These are phyloP conservation scores for Furcula furcula DNA, from an alignment of 2,888 invertebrate genomes.

Conservation along the genomic window DNA sequence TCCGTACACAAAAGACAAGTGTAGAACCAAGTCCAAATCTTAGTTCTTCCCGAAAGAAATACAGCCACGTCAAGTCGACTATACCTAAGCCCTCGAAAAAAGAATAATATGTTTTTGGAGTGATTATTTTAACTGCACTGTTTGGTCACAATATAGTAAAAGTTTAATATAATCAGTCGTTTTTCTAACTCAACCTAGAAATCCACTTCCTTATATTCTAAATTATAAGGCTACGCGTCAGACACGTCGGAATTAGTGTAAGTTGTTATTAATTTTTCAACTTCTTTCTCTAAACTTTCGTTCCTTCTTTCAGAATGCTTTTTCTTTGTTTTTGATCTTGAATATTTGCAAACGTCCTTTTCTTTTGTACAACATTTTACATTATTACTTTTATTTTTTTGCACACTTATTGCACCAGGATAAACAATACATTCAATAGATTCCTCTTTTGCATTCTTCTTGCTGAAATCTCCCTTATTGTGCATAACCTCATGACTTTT, in stretches of 20 bases:
- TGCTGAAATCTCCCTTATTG: conserved; percentile 40
- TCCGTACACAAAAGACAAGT: conserved; percentile 35
- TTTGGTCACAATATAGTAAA: neutral
- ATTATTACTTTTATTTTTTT: conserved; percentile 32
- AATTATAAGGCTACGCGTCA: conserved; percentile 24
- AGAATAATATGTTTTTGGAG: conserved; percentile 24
- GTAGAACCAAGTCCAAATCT: conserved; percentile 51
- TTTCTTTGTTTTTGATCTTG: conserved; percentile 47
- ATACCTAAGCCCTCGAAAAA: conserved; percentile 63
- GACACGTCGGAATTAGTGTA: conserved; percentile 49
- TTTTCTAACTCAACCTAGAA: conserved; percentile 11
- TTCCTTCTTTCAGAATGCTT: conserved; percentile 39
- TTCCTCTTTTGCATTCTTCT: conserved; percentile 42
- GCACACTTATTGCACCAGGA: conserved; percentile 34
- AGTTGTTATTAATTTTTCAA: conserved; percentile 55
- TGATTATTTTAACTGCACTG: neutral
- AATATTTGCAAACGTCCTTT: conserved; percentile 34
- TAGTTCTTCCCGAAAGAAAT: conserved; percentile 57
- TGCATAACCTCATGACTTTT: conserved; percentile 23
- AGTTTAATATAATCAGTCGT: neutral
- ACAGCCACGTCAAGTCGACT: conserved; percentile 68
- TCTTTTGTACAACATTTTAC: conserved; percentile 36
- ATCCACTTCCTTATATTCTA: neutral
- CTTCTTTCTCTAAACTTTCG: conserved; percentile 57
- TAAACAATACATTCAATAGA: conserved; percentile 50